Conservation (phyloP, 2,797 vertebrate genomes). For the Artibeus lituratus region DNA sequence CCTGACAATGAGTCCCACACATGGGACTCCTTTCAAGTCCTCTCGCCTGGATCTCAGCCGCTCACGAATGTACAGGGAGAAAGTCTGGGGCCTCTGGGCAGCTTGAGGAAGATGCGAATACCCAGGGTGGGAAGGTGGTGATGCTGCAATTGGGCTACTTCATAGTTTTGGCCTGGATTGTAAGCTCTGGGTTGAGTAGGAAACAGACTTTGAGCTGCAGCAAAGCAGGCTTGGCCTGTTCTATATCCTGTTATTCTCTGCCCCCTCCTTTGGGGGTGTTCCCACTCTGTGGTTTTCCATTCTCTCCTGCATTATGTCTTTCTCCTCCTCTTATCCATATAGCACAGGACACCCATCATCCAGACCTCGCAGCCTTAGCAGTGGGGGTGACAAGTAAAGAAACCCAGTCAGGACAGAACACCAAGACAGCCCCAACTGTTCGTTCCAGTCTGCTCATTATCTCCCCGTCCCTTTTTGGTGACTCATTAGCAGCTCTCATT, state of each 20-base stretch:
- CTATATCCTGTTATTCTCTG: rapidly evolving
- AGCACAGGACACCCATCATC: neutral
- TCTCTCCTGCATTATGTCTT: neutral
- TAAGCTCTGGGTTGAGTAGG: neutral
- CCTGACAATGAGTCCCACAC: rapidly evolving
- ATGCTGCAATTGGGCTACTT: neutral
- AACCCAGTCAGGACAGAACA: neutral
- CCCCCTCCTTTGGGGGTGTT: neutral
- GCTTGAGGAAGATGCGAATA: neutral
- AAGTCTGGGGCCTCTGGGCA: neutral
- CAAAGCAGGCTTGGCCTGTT: neutral
- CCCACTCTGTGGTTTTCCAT: neutral
- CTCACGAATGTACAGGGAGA: neutral
- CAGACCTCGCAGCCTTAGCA: neutral
- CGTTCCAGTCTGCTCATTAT: neutral
- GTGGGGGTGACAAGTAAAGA: neutral
- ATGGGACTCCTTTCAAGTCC: neutral
- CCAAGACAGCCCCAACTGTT: neutral
- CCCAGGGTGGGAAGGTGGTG: neutral
- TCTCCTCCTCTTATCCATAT: neutral
- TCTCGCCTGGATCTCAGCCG: neutral
- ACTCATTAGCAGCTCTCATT: conserved; percentile 27
- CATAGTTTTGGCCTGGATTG: no score
- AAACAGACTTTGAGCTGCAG: no score
- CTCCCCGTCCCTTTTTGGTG: neutral